Evolutionary conservation across 2,797 vertebrate genomes (phyloP), one percentile per base, ranked within the genome.

Genomic region (Melanotaenia boesemani): DNA sequence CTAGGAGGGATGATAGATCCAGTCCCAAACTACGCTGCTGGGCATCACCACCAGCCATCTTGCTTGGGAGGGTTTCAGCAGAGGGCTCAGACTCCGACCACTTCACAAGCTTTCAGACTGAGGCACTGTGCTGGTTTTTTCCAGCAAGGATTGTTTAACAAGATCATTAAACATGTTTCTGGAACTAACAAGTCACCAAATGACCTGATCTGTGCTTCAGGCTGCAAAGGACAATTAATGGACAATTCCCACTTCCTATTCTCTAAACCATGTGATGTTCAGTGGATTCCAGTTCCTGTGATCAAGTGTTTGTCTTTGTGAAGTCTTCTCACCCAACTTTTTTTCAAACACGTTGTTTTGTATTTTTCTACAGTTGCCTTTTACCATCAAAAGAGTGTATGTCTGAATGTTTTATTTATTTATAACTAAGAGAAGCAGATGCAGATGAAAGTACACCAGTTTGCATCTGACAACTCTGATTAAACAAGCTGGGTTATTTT

Each of bases 101-200:
- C 64, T 71, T 75, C 60, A 56, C 50, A 36, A 69, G 60, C 48
- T 54, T 65, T 68, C 41, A 74, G 60, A 75, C 62, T 37, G 67
- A 64, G 52, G 60, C 77, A 71, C 57, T 81, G 81, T 20, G 4
- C 62, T 1, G 36, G 60, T 76, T 76, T 41, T 30, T 36, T 79
- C 87, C 87, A 88, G 80, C 76, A 86, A 85, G 82, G 83, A 82
- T 81, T 22, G 80, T 76, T 81, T 85, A 72, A 86, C 67, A 69
- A 79, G 75, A 82, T 81, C 55, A 70, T 76, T 79, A 54, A 1
- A 6, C 64, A 57, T 18, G 71, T 71, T 11, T 10, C 67, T 26
- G 79, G 83, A 77, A 84, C 54, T 76, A 76, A 11, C 41, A 3
- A 5, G 41, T 75, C 46, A 48, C 46, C 46, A n/a, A 8, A 48